phyloP scores from a whole-genome alignment of 1,140 invertebrate species.

The Ceratina calcarata region DNA sequence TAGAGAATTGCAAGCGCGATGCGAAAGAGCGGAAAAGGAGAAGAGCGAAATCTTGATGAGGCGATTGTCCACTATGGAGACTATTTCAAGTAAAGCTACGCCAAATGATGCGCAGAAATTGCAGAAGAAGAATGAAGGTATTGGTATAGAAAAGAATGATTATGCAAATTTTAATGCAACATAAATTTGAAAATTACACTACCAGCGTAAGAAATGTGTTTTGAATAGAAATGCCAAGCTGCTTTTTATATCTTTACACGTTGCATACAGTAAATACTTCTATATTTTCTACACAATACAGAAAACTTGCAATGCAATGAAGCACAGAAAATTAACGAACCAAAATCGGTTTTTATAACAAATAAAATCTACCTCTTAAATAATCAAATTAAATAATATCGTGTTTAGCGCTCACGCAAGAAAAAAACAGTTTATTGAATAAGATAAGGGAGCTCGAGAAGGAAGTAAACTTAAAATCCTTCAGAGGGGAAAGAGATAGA shows the following conservation, averaged over 20 bases:
- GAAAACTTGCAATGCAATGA: too few relatives aligned
- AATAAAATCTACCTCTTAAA: too few relatives aligned
- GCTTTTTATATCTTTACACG: neutral
- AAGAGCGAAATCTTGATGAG: constrained; percentile 92
- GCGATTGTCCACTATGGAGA: constrained; percentile 88
- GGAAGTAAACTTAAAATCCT: constrained; percentile 76
- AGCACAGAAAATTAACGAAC: too few relatives aligned
- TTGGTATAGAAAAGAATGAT: neutral
- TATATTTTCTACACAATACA: too few relatives aligned
- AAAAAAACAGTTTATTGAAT: constrained; percentile 76
- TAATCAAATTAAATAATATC: neutral
- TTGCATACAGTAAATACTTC: too few relatives aligned
- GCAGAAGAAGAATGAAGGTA: constrained; percentile 91
- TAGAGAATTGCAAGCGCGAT: constrained; percentile 84
- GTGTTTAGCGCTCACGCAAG: constrained; percentile 71
- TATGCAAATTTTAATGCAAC: neutral
- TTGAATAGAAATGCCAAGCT: too few relatives aligned
- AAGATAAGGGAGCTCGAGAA: constrained; percentile 80
- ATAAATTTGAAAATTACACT: too few relatives aligned
- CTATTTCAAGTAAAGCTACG: constrained; percentile 85
- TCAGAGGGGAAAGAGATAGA: constrained; percentile 81
- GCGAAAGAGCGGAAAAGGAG: constrained; percentile 90
- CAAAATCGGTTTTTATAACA: too few relatives aligned
- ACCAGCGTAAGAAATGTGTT: too few relatives aligned
- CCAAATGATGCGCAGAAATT: constrained; percentile 88